Evolutionary conservation across 2,797 vertebrate species (phyloP), one percentile per base, ranked within the genome.

Genomic region (Eremophila alpestris): DNA sequence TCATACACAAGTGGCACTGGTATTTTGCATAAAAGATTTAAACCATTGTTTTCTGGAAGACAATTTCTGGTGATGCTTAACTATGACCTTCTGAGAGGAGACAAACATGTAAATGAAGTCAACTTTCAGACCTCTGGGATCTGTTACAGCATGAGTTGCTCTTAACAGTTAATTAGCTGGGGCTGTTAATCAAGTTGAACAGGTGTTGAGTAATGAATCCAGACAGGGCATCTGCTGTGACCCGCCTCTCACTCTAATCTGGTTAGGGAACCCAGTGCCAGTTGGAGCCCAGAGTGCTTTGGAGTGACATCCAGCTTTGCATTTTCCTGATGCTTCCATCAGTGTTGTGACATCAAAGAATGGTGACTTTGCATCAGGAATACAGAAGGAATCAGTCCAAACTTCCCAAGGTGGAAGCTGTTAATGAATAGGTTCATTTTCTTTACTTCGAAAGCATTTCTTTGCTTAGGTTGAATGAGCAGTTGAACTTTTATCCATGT

Each of bases 131-230:
- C 98, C 97, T 97, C 82, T 93, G 97, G 96, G 97, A 97, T 93
- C 94, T 93, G 90, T 97, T 97, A 90, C 62, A 96, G 87, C 76
- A 70, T 62, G 90, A 97, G 96, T 97, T 97, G 94, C 96, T 96
- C 95, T 97, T 97, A 97, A 95, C 90, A 97, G 91, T 90, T 96
- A 98, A 97, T 98, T 97, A 98, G 94, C 96, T 81, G 71, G 94
- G 93, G 75, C 88, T 96, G 87, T 98, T 97, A 98, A 97, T 98
- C 97, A 98, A 54, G 55, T 95, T 96, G 97, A 98, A 94, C 97
- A 98, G 97, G 97, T 98, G 98, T 95, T 97, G 97, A 96, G 95
- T 98, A 98, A 98, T 98, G 97, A 97, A 96, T 95, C 67, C 68
- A 98, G 97, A 97, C 97, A 95, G 92, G 96, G 97, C 97, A 95